Evolutionary conservation across 2,113 vertebrate genomes (phyloP).

Genomic region (Sminthopsis crassicaudata): DNA sequence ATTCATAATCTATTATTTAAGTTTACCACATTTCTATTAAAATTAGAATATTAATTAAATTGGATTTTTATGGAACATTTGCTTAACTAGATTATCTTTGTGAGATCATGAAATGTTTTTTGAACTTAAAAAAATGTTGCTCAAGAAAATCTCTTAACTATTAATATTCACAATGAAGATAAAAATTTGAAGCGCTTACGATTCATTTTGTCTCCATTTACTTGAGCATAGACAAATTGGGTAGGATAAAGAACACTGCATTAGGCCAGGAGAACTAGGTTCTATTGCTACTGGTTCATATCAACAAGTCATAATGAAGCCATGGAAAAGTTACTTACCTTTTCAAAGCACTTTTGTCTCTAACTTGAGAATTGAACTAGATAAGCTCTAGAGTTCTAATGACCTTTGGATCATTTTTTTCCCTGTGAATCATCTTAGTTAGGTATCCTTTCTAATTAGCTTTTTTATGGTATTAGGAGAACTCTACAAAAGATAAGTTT

Average conservation of each 20-base stretch:
- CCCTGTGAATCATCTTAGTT: neutral
- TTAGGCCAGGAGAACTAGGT: neutral
- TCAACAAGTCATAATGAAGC: neutral
- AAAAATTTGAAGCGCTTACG: neutral
- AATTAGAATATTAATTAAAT: neutral
- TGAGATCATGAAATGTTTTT: neutral
- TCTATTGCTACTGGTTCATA: neutral
- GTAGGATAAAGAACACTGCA: neutral
- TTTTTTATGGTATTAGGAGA: neutral
- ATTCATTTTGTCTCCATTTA: neutral
- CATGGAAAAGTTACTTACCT: neutral
- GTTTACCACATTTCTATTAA: neutral
- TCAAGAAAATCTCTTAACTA: neutral
- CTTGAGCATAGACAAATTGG: neutral
- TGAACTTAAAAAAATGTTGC: neutral
- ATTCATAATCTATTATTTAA: slow-evolving; percentile 9
- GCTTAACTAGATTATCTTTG: neutral
- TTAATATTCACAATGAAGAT: neutral
- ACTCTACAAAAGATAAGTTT: neutral
- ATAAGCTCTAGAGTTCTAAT: neutral
- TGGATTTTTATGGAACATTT: neutral
- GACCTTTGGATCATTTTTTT: neutral
- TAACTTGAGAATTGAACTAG: neutral
- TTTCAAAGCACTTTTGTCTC: neutral
- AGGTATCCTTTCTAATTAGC: neutral